Base-by-base conservation (phyloP, 2,797 vertebrate species). In the Platalea minor region DNA sequence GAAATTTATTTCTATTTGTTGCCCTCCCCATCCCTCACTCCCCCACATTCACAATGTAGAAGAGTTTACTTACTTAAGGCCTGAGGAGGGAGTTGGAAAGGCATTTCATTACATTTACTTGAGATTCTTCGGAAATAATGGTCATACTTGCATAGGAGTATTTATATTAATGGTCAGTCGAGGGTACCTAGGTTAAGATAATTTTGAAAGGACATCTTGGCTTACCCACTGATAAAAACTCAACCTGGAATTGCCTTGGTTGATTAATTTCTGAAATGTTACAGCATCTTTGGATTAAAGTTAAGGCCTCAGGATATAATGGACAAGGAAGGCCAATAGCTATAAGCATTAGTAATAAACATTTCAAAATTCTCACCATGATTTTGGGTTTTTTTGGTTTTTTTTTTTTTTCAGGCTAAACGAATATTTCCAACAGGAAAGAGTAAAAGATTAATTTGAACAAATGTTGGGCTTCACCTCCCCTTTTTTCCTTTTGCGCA, bases 311-410 rank as follows among this genome's bases (percentile, higher is more conserved):
- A 2, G 29, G 8, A 56, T 72, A 56, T 35, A 19, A 19, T 39
- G 35, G 28, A 54, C 9, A 13, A 74, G 24, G 76, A 95, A 63
- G 33, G 2, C 4, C 13, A 21, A 43, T 10, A 67, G 11, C 14
- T 43, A 29, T 1, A 51, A 68, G 1, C 7, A 59, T n/a, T 65
- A 61, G 13, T 72, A 94, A 85, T 5, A 50, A 53, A 37, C 2
- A 48, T 45, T 68, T 53, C 26, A 48, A 68, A 78, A 33, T n/a
- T 78, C 11, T 43, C 9, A n/a, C 48, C 3, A 14, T 18, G 7
- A 37, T 59, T 50, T 24, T 6, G 11, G 1, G 0, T 4, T 13
- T 23, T 76, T 41, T n/a, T 56, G 11, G 1, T 0, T 4, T 13
- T 26, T 76, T 41, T n/a, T 56, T 31, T 76, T 45, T n/a, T 56